phyloP scores from a whole-genome alignment of 2,113 vertebrate genomes.

The Glaucidium brasilianum region DNA sequence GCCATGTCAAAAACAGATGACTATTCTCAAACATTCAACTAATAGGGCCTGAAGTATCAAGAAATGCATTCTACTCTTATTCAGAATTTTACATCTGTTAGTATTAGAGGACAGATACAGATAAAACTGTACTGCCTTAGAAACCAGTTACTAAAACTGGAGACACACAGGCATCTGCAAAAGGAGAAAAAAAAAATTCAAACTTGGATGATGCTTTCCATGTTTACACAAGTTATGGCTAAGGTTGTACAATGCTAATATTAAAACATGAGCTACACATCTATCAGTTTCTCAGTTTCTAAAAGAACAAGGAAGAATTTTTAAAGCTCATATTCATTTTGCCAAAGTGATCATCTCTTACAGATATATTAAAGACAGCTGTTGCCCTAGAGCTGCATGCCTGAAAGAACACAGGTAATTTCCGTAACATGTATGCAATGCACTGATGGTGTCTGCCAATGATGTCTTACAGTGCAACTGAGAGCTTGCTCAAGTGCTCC shows the following conservation, averaged over 20 bases:
- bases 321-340: neutral
- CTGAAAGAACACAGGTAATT: neutral
- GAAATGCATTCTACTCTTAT: neutral
- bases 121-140: neutral
- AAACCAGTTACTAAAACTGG: neutral
- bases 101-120: neutral
- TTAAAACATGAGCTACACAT: neutral
- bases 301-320: neutral
- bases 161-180: neutral
- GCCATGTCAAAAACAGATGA: neutral
- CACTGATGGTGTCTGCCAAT: neutral
- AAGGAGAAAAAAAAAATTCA: neutral
- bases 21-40: neutral
- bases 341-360: neutral
- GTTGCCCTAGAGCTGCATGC: neutral
- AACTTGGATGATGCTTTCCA: neutral
- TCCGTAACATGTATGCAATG: neutral
- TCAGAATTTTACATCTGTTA: neutral
- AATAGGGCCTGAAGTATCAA: neutral
- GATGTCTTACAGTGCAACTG: neutral
- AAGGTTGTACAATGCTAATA: neutral
- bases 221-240: accelerated
- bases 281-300: neutral
- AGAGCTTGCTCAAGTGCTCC: neutral
- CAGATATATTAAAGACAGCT: neutral